These are phyloP conservation scores for Salmo trutta DNA, from an alignment of 2,797 vertebrate species.

Conservation along the genomic window DNA sequence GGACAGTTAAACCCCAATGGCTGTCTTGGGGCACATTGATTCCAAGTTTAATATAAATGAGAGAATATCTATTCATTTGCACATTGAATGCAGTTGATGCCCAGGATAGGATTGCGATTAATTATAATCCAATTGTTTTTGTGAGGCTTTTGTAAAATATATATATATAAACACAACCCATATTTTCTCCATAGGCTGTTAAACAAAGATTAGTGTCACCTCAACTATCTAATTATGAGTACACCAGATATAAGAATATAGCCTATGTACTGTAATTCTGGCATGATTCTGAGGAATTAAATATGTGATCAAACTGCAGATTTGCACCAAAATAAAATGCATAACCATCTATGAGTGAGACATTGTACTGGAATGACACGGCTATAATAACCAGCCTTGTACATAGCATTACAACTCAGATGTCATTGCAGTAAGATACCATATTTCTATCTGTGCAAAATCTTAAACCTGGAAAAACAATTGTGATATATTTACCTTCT, in stretches of 20 bases:
- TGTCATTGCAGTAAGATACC: not conserved
- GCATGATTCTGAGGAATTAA: not conserved
- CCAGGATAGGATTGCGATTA: constrained; percentile 46
- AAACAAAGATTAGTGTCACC: not conserved
- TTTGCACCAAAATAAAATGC: not conserved
- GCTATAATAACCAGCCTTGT: not conserved
- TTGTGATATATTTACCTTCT: constrained; percentile 44
- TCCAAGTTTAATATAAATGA: constrained; percentile 10
- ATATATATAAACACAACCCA: too few relatives aligned
- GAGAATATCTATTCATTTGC: constrained; percentile 23
- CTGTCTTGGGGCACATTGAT: constrained; percentile 45
- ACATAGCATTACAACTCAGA: not conserved
- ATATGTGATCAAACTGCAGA: not conserved
- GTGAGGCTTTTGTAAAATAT: constrained; percentile 48
- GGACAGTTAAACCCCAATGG: constrained; percentile 20
- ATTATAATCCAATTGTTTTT: constrained; percentile 54
- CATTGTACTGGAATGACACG: not conserved
- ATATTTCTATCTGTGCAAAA: not conserved
- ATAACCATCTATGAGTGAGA: not conserved
- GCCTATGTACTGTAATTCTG: not conserved
- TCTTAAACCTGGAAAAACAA: not conserved
- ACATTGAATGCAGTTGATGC: constrained; percentile 6
- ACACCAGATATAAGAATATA: not conserved
- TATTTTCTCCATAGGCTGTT: not conserved
- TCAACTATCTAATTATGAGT: not conserved